Conservation (phyloP, 2,888 invertebrate genomes). For the Alentia gelatinosa region DNA sequence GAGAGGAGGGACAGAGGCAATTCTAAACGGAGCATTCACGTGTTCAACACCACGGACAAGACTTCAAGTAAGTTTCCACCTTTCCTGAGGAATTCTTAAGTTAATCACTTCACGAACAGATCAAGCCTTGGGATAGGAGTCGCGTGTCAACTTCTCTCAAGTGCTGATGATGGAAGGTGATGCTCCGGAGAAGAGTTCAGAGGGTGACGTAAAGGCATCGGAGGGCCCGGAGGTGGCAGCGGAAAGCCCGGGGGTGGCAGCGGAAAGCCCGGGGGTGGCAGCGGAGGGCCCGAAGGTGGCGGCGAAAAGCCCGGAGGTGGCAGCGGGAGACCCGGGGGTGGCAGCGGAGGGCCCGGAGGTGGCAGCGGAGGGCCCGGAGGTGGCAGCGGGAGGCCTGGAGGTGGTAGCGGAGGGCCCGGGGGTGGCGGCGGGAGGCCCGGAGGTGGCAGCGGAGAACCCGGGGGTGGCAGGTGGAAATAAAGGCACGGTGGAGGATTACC, state of each 20-base stretch:
- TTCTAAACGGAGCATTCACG: no score
- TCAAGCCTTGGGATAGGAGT: no score
- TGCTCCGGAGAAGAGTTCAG: no score
- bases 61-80: no score
- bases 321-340: background rate
- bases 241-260: background rate
- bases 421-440: background rate
- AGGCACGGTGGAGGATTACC: background rate
- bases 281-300: background rate
- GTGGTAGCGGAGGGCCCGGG: background rate
- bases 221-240: background rate
- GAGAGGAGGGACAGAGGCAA: no score
- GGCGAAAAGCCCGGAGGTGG: background rate
- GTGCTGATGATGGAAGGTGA: no score
- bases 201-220: no score
- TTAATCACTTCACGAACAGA: no score
- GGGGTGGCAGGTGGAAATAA: background rate
- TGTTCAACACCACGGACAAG: no score
- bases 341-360: background rate
- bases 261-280: background rate
- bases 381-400: background rate
- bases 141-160: no score
- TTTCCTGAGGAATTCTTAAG: no score
- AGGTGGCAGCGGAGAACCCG: background rate
- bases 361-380: background rate